Base-by-base conservation (phyloP, 2,888 invertebrate species). In the Drosophila bunnanda region DNA sequence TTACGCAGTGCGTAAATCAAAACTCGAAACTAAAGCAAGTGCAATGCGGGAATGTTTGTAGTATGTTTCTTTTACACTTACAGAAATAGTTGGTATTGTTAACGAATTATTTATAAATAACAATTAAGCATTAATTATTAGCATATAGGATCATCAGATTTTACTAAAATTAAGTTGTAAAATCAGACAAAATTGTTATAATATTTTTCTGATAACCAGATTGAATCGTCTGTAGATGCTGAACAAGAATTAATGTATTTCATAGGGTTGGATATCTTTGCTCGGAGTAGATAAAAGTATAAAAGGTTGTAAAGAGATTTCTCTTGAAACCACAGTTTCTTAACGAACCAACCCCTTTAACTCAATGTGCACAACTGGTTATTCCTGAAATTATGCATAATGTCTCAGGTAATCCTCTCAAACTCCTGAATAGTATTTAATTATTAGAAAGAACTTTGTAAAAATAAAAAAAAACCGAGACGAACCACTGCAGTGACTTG, bases 1-100 rank as follows among this genome's bases (percentile, higher is more conserved):
- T 85, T 70, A 70, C 50, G 70, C 53, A 50, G 48, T 55, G 60
- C 69, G 69, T 70, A 70, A 82, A 85, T 85, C 85, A 82, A 80
- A 82, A 85, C 75, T 71, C 22, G 75, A 78, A 75, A 76, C 59
- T 52, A 52, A 50, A 54, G 34, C 60, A 61, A 70, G 46, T 69
- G 36, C 54, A 52, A 43, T 68, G 68, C 58, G 50, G 43, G 20
- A 52, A 22, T 39, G 41, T 65, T 43, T 50, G 50, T 44, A 52
- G 28, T 17, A 7, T 32, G 17, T 38, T 38, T 64, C n/a, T n/a
- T 25, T 28, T 64, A 52, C 48, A 50, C 64, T 36, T 25, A 6
- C 5, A 41, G 20, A 54, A 48, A 48, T 7, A 1, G 7, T 3
- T 7, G 3, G 13, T 34, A 34, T 13, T 32, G 12, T 32, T 32